Evolutionary conservation across 2,888 invertebrate species (phyloP).

Genomic region (Ommatoiulus sabulosus): DNA sequence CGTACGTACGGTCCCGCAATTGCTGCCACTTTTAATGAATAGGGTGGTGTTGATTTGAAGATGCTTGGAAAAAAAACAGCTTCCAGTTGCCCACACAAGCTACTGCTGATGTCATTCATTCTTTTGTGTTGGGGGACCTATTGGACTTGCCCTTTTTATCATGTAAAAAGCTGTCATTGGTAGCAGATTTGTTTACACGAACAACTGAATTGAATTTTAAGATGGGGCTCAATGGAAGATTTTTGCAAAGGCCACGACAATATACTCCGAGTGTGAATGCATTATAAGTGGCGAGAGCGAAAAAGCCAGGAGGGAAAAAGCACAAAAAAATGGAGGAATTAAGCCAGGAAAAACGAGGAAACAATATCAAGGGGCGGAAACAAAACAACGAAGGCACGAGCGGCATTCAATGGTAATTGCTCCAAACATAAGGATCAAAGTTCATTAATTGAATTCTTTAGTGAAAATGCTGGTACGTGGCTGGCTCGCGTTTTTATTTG

Average conservation of each 20-base stretch:
- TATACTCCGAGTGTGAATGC: conserved; percentile 18
- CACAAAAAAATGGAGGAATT: conserved; percentile 16
- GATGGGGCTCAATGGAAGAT: conserved; percentile 8
- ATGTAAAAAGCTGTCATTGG: conserved; percentile 47
- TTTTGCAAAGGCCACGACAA: conserved; percentile 50
- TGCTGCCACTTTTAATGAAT: conserved; percentile 52
- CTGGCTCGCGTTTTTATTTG: no score
- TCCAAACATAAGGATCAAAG: conserved; percentile 7
- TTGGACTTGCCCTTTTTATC: conserved; percentile 44
- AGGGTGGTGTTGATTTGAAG: conserved; percentile 48
- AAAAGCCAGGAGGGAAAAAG: conserved; percentile 19
- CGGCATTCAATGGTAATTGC: conserved; percentile 34
- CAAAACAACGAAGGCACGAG: conserved; percentile 45
- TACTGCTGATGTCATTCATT: conserved; percentile 50
- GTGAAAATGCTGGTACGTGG: no score
- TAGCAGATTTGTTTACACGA: conserved; percentile 49
- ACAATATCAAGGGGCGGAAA: conserved; percentile 39
- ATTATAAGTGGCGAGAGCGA: neutral
- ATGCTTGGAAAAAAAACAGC: conserved; percentile 49
- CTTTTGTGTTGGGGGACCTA: neutral
- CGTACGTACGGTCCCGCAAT: conserved; percentile 27
- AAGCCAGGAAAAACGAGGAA: conserved; percentile 2
- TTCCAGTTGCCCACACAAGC: conserved; percentile 23
- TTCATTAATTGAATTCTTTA: neutral
- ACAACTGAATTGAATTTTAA: conserved; percentile 47